Evolutionary conservation across 2,113 vertebrate genomes (phyloP).

Genomic region (Ochotona princeps): DNA sequence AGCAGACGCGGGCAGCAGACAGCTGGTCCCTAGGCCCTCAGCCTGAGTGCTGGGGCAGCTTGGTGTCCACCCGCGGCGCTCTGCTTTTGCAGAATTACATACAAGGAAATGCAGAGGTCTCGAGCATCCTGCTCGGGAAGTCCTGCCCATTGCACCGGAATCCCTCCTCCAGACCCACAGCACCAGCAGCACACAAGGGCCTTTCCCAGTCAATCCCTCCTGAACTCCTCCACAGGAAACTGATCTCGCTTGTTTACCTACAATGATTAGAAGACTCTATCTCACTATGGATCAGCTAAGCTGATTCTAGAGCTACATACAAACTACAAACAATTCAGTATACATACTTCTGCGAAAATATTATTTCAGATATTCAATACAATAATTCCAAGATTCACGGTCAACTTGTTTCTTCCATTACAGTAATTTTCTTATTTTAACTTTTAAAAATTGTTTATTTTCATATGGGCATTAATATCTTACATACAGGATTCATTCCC

Average conservation of each 20-base stretch:
- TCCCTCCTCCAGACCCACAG: not conserved
- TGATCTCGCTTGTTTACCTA: not conserved
- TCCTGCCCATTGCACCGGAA: not conserved
- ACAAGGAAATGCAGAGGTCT: not conserved
- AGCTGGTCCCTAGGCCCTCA: not conserved
- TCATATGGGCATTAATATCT: not conserved
- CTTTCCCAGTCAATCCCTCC: too few relatives aligned
- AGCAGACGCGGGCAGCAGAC: not conserved
- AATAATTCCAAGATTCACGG: not conserved
- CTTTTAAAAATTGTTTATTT: too few relatives aligned
- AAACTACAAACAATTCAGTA: too few relatives aligned
- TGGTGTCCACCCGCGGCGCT: not conserved
- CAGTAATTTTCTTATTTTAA: too few relatives aligned
- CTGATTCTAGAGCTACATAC: too few relatives aligned
- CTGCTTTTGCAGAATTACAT: not conserved
- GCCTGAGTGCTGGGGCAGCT: not conserved
- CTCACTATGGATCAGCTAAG: not conserved
- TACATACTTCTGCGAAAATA: too few relatives aligned
- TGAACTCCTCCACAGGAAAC: too few relatives aligned
- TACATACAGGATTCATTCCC: not conserved
- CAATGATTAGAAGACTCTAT: too few relatives aligned
- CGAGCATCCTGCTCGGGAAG: not conserved
- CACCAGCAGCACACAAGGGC: not conserved
- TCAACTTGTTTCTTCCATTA: too few relatives aligned
- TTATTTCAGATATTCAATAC: not conserved